These are phyloP conservation scores for Hypothenemus hampei DNA, from an alignment of 1,140 invertebrate species.

Conservation along the genomic window DNA sequence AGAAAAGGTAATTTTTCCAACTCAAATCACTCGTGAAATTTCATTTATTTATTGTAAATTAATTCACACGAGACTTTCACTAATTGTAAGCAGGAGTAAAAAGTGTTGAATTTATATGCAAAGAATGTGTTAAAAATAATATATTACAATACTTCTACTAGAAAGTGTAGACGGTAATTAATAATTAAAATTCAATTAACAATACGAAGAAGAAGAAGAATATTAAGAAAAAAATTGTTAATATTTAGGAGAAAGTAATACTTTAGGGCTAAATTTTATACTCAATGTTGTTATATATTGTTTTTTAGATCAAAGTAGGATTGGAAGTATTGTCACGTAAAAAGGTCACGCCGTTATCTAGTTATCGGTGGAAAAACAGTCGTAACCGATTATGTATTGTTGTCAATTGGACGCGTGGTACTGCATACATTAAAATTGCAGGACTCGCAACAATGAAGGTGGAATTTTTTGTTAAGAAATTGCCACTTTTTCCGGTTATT, in stretches of 20 bases:
- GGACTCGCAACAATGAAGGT: no score
- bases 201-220: background rate
- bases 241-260: background rate
- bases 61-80: background rate
- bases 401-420: background rate
- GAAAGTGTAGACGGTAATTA: background rate
- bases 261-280: background rate
- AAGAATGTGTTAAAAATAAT: background rate
- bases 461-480: no score
- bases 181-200: background rate
- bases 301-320: background rate
- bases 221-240: background rate
- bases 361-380: background rate
- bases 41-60: background rate
- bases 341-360: slow-evolving; percentile 14
- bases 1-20: background rate
- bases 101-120: background rate
- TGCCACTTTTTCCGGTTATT: no score
- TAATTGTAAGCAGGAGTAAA: background rate
- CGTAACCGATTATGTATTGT: background rate
- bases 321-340: slow-evolving; percentile 9
- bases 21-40: background rate
- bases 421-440: no score
- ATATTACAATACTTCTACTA: no score
- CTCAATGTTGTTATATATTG: slow-evolving; percentile 9